phyloP scores from a whole-genome alignment of 2,113 vertebrate species.

The Felis catus region DNA sequence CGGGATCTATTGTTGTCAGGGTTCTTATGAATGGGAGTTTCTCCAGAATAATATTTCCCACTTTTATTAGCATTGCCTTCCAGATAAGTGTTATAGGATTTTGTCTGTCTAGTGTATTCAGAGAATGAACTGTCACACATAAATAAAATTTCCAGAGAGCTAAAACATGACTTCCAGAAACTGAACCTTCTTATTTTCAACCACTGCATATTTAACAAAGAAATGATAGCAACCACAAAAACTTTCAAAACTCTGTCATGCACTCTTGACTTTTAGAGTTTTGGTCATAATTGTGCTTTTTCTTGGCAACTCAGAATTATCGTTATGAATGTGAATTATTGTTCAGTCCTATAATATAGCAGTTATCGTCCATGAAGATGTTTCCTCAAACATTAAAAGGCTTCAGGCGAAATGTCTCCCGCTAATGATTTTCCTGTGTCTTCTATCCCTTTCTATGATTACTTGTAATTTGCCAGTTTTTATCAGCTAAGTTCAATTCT shows the following conservation, averaged over 20 bases:
- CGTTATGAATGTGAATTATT: background rate
- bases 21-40: background rate
- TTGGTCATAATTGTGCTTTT: background rate
- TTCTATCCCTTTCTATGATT: background rate
- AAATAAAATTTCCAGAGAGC: constrained; percentile 1
- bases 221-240: background rate
- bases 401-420: background rate
- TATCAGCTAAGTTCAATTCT: background rate
- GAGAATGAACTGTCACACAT: background rate
- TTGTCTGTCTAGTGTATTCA: background rate
- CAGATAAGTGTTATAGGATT: background rate
- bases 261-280: background rate
- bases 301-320: background rate
- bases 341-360: background rate
- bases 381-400: background rate
- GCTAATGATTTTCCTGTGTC: background rate
- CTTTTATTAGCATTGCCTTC: background rate
- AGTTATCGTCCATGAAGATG: background rate
- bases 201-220: background rate
- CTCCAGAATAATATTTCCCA: background rate
- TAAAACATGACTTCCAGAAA: background rate
- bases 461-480: background rate
- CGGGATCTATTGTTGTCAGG: background rate
- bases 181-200: background rate
- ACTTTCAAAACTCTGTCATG: background rate